Evolutionary conservation across 2,113 vertebrate species (phyloP), one percentile per base, ranked within the genome.

Genomic region (Nansenia antarctica): DNA sequence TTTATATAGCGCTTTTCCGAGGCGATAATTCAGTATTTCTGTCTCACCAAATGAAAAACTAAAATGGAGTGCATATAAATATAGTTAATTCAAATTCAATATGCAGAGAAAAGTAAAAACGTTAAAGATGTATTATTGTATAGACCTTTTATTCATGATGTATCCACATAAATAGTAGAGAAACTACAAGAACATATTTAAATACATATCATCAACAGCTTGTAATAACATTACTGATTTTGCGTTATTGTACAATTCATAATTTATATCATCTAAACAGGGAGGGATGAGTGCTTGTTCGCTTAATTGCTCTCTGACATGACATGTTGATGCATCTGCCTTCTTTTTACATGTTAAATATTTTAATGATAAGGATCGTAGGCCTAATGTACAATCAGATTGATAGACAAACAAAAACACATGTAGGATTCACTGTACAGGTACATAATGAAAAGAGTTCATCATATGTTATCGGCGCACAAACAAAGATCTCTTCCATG

Each of bases 121-220:
- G n/a, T n/a, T n/a, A n/a, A n/a, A n/a, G n/a, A n/a, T n/a, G n/a
- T n/a, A 60, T 76, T 88, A 76, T 85, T 88, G 76, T 86, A 92
- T 96, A 98, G 93, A 95, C 90, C 94, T 97, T 94, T 92, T 90
- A 29, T 24, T 68, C n/a, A n/a, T n/a, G n/a, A 89, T 92, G 94
- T 96, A 94, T 96, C 91, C 95, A 97, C 97, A 95, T 94, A 94
- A 97, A 96, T 95, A 92, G 94, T 96, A 96, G 94, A 97, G 94
- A 98, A 98, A 98, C 93, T 95, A 96, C 95, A 94, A 89, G 90
- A 92, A 96, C 95, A 95, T 95, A 91, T 94, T 87, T 97, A 96
- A 97, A 98, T 97, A 95, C 94, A 93, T 96, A 95, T 95, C 93
- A 92, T 94, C 92, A 94, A 93, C 94, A 94, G 92, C 91, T 85